Evolutionary conservation across 1,140 invertebrate species (phyloP), one percentile per base, ranked within the genome.

Genomic region (Drosophila triauraria): DNA sequence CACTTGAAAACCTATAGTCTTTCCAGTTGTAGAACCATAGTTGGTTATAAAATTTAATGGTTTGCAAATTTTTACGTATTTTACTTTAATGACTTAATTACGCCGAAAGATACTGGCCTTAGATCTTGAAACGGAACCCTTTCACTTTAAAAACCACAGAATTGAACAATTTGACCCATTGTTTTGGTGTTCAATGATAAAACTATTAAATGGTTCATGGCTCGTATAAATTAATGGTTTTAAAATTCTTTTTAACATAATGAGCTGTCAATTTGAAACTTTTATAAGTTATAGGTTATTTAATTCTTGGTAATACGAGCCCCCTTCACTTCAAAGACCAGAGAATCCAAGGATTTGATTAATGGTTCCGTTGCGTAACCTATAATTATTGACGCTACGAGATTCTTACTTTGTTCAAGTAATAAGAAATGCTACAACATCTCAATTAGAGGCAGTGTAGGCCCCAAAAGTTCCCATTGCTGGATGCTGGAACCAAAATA

Each of bases 401-500:
- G 20, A 17, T 56, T 56, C 53, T 40, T 56, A 56, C 8, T n/a
- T 56, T 56, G 20, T 40, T 38, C 20, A 17, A 25, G 10, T 63
- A 63, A 30, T n/a, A 10, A 63, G n/a, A 38, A 13, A 1, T 13
- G 30, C 7, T 23, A 9, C 53, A 54, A 38, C 13, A 23, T 10
- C 35, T 56, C 38, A 62, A 62, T 44, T 62, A 44, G 30, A 65
- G 40, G 27, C 27, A 32, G 58, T 57, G 38, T 56, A 10, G 56
- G 56, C 35, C 54, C 2, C 20, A 20, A 35, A 25, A 57, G 54
- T 25, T 62, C 12, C 57, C 62, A 44, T 35, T 61, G 62, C 40
- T 43, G 15, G 27, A 46, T 32, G 57, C 23, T 32, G 40, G 44
- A 56, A 75, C 27, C 53, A 70, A 72, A 82, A 80, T 68, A 70